phyloP scores from a whole-genome alignment of 2,113 vertebrate genomes.

The Nerophis ophidion region DNA sequence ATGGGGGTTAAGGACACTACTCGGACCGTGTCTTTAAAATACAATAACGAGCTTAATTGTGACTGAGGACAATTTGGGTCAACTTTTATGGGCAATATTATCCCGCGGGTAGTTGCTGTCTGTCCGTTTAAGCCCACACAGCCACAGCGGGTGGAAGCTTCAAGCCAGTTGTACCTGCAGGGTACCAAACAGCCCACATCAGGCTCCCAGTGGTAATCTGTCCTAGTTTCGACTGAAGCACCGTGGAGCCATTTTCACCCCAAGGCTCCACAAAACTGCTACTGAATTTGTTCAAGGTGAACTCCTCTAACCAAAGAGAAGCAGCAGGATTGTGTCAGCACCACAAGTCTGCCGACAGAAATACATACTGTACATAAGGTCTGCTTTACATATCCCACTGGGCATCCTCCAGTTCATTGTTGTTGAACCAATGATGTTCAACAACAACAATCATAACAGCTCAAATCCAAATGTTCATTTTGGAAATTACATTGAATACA shows the following conservation, averaged over 20 bases:
- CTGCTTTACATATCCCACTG: too few species aligned
- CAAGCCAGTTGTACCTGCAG: constrained; percentile 50
- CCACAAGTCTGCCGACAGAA: neutral
- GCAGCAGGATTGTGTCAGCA: constrained; percentile 1
- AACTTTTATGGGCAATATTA: constrained; percentile 35
- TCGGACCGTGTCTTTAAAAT: constrained; percentile 45
- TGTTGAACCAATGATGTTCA: too few species aligned
- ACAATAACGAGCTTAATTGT: constrained; percentile 61
- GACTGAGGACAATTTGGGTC: constrained; percentile 50
- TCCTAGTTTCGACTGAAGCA: constrained; percentile 49
- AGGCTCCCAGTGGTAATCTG: constrained; percentile 50
- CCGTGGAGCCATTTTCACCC: constrained; percentile 39
- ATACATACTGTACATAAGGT: neutral
- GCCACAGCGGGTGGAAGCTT: constrained; percentile 40
- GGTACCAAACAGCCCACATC: constrained; percentile 47
- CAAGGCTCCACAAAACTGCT: constrained; percentile 25
- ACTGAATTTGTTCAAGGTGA: constrained; percentile 54
- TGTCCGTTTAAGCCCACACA: constrained; percentile 38
- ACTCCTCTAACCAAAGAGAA: constrained; percentile 27
- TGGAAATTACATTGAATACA: too few species aligned
- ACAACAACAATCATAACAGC: too few species aligned
- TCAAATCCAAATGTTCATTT: too few species aligned
- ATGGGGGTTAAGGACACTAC: constrained; percentile 39
- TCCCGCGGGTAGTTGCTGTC: constrained; percentile 38
- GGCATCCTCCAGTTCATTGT: too few species aligned